Evolutionary conservation across 2,888 invertebrate species (phyloP).

Genomic region (Congeria kusceri): DNA sequence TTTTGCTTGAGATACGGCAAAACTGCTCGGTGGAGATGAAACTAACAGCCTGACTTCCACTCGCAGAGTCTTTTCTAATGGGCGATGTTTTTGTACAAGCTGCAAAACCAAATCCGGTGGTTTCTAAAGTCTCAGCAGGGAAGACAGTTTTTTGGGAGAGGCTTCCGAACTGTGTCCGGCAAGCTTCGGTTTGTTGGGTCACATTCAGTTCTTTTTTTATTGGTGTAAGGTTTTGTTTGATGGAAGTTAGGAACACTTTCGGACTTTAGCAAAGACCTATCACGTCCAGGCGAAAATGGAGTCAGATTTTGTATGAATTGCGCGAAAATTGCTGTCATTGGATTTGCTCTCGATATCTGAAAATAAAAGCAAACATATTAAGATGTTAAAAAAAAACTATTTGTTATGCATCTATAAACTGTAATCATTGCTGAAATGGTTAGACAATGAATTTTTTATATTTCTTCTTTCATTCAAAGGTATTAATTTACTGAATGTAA

Average conservation of each 20-base stretch:
- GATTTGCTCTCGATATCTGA: conserved; percentile 63
- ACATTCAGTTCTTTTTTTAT: not conserved
- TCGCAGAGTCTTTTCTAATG: not conserved
- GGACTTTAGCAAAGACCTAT: not conserved
- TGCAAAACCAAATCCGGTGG: conserved; percentile 5
- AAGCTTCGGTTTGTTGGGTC: too few relatives aligned
- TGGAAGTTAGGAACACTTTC: conserved; percentile 5
- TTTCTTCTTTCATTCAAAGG: too few relatives aligned
- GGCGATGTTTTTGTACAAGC: conserved; percentile 5
- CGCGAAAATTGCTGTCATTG: conserved; percentile 9
- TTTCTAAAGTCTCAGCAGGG: conserved; percentile 7
- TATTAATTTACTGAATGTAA: too few relatives aligned
- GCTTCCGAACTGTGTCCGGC: too few relatives aligned
- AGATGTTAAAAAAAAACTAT: not conserved
- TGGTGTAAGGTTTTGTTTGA: not conserved
- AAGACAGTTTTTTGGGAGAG: not conserved
- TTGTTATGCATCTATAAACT: too few relatives aligned
- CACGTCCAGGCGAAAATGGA: not conserved
- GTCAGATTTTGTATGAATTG: not conserved
- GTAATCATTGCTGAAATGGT: not conserved
- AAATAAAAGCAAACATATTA: conserved; percentile 30
- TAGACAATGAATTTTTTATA: conserved; percentile 4
- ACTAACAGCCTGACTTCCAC: too few relatives aligned
- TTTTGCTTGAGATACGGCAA: not conserved
- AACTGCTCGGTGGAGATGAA: conserved; percentile 2